Conservation (phyloP, 2,797 vertebrate species). For the Gallinago solitaria region DNA sequence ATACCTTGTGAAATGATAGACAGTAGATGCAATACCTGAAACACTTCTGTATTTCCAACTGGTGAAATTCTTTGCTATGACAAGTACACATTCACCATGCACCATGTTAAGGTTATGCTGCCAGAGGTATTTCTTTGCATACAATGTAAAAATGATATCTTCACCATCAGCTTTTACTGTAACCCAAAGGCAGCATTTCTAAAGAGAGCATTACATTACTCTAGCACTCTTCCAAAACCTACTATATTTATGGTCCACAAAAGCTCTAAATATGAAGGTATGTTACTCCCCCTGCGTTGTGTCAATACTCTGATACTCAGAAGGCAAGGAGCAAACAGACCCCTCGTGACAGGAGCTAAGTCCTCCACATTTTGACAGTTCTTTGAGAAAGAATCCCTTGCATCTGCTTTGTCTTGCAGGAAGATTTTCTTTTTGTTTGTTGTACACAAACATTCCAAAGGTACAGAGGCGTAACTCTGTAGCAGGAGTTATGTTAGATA, state of each 20-base stretch:
- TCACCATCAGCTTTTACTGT: background rate
- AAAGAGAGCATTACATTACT: background rate
- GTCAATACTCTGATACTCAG: background rate
- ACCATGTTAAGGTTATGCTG: background rate
- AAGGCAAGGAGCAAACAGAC: background rate
- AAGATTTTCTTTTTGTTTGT: background rate
- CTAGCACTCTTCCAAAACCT: background rate
- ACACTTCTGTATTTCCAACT: background rate
- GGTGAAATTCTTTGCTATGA: background rate
- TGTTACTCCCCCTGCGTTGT: background rate
- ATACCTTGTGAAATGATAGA: background rate
- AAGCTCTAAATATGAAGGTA: background rate
- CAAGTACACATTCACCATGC: background rate
- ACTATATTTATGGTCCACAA: background rate
- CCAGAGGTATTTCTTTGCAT: background rate
- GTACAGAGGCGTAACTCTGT: background rate
- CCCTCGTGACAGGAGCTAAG: accelerated
- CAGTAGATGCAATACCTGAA: background rate
- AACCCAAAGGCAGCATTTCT: background rate
- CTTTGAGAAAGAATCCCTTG: background rate
- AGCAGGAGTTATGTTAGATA: background rate
- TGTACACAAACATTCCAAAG: background rate
- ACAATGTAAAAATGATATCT: background rate
- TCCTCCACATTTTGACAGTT: background rate
- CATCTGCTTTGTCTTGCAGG: background rate